phyloP scores from a whole-genome alignment of 2,888 invertebrate species.

The Calliopum simillimum region DNA sequence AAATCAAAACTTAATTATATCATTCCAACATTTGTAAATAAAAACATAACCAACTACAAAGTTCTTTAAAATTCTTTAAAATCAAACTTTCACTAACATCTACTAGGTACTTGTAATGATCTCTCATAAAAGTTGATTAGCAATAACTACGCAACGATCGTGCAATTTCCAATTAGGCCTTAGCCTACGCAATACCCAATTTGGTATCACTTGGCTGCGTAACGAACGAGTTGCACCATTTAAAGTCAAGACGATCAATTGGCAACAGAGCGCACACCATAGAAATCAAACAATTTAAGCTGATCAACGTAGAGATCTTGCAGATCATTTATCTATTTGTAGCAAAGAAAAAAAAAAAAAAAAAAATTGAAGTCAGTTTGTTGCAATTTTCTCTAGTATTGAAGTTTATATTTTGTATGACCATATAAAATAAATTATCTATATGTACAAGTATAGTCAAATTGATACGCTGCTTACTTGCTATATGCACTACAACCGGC shows the following conservation, averaged over 20 bases:
- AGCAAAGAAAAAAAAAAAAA: not conserved
- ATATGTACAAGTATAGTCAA: not conserved
- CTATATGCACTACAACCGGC: not conserved
- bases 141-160: too few relatives aligned
- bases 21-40: too few relatives aligned
- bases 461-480: not conserved
- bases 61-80: too few relatives aligned
- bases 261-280: not conserved
- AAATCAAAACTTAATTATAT: too few relatives aligned
- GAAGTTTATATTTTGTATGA: not conserved
- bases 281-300: slow-evolving; percentile 1
- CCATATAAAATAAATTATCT: not conserved
- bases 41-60: too few relatives aligned
- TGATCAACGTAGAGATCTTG: not conserved
- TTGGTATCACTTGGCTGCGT: slow-evolving; percentile 9
- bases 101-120: too few relatives aligned
- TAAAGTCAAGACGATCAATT: slow-evolving; percentile 13
- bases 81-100: too few relatives aligned
- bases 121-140: too few relatives aligned
- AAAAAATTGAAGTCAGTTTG: not conserved
- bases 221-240: slow-evolving; percentile 19
- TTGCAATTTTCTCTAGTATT: not conserved
- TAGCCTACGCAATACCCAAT: slow-evolving; percentile 3
- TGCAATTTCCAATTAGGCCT: not conserved
- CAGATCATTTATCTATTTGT: slow-evolving; percentile 15